Evolutionary conservation across 2,888 invertebrate genomes (phyloP), one percentile per base, ranked within the genome.

Genomic region (Carabus problematicus): DNA sequence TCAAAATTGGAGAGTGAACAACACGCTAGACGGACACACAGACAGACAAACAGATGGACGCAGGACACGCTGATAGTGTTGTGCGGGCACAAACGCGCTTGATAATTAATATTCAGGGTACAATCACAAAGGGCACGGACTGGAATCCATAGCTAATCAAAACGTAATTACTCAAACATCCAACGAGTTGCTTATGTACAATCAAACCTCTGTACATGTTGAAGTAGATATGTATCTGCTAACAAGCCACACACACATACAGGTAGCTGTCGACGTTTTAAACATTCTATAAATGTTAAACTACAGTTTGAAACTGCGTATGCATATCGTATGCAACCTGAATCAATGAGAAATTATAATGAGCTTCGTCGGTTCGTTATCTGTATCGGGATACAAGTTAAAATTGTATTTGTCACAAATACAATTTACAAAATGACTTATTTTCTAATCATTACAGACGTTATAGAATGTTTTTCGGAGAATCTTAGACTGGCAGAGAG

Each of bases 111-210:
- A 66, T 66, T 58, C 66, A 47, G 66, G 58, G 16, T 66, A 59
- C 66, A 66, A 47, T 58, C 47, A 58, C 66, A 66, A 66, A 66
- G 64, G 29, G 47, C 66, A 66, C 18, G 39, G 11, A 56, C 47
- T 49, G 66, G 58, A 66, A 58, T 66, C 49, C 58, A 58, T 59
- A 66, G 58, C 66, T 66, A 66, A 66, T 66, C 66, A 66, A 66
- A 66, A 58, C 47, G 58, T 58, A 66, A 66, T 59, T 66, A 66
- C 56, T 56, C 55, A 64, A 64, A 59, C 66, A 58, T 58, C 63
- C 59, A 56, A 66, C 58, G 66, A 66, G 66, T 66, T 59, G 66
- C 66, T 66, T 66, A 49, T 49, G 58, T 58, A 49, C 56, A 66
- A 58, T 12, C 42, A 54, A 43, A 42, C 55, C 29, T 29, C 29